Percentiles rank a stretch among this genome's conserved stretches.
Evolutionary conservation across 1,140 invertebrate genomes (phyloP).

Genomic region (Theocolax elegans): DNA sequence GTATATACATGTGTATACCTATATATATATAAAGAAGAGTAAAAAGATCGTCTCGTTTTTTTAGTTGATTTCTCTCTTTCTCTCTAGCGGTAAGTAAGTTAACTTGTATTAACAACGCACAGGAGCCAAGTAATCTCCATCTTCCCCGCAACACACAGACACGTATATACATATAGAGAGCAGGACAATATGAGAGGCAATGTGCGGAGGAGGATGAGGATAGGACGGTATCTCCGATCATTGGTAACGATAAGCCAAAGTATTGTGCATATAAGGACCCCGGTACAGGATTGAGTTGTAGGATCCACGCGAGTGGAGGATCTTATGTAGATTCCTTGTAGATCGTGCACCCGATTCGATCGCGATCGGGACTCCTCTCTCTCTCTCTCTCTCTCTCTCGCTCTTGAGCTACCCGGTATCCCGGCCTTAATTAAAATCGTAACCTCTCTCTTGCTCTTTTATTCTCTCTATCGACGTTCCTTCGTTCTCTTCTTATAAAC

Average conservation of each 20-base stretch:
- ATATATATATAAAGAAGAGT: background rate
- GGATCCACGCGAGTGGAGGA: slow-evolving; percentile 65
- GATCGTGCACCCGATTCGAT: slow-evolving; percentile 70
- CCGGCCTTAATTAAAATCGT: background rate
- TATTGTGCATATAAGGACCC: slow-evolving; percentile 49
- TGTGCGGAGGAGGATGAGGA: slow-evolving; percentile 26
- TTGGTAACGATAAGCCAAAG: slow-evolving; percentile 57
- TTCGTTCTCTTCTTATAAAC: slow-evolving; percentile 27
- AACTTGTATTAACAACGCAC: slow-evolving; percentile 44
- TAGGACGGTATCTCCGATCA: slow-evolving; percentile 63
- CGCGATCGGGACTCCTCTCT: slow-evolving; percentile 62
- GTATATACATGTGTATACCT: too few species aligned
- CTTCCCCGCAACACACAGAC: too few species aligned
- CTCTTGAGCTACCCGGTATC: too few species aligned
- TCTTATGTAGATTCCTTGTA: slow-evolving; percentile 71
- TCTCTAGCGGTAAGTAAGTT: slow-evolving; percentile 30
- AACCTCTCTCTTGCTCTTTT: slow-evolving; percentile 35
- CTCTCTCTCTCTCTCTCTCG: too few species aligned
- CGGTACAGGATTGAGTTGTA: slow-evolving; percentile 66
- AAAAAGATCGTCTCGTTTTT: background rate
- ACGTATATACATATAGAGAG: too few species aligned
- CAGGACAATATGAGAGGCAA: slow-evolving; percentile 62
- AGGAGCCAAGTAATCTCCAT: slow-evolving; percentile 37
- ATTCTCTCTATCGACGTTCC: slow-evolving; percentile 41
- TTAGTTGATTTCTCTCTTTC: slow-evolving; percentile 14